Base-by-base conservation (phyloP, 2,797 vertebrate species). In the Mallotus villosus region DNA sequence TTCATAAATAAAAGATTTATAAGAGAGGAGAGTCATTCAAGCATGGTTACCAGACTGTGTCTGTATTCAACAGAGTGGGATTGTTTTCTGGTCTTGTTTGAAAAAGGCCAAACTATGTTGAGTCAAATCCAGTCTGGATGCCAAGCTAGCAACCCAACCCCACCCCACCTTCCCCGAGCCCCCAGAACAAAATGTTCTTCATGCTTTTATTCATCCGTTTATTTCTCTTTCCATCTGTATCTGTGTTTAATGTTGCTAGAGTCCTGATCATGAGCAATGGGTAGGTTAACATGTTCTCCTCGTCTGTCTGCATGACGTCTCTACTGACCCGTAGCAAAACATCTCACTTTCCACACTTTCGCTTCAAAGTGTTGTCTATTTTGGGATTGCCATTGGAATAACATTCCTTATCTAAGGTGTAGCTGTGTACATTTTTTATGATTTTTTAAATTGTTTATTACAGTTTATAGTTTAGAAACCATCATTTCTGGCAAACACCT, bases 221-320 rank as follows among this genome's bases (percentile, higher is more conserved):
- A 86, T 90, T 82, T 37, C 81, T 88, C 37, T 89, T 77, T 89
- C 74, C 78, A 84, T 92, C 79, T 92, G 86, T 93, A 90, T 93
- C 92, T 91, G 86, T 93, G 90, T 93, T 86, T 72, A 74, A 74
- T 90, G 87, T 93, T 86, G 87, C 87, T 95, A 95, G 95, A 92
- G 87, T 89, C 92, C 91, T 87, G 94, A 94, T 90, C 93, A 93
- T 93, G 94, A 93, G 66, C 93, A 92, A 94, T 95, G 95, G 93
- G 93, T 95, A 95, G 89, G 94, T 95, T 89, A 78, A 88, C 88
- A 74, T 85, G 86, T 86, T 81, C 82, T 85, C 78, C 83, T 75
- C 77, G 73, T 82, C 78, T 91, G 73, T 82, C 78, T 91, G 93
- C 92, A 93, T 92, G 92, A 84, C 77, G 73, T 74, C 73, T 16